Base-by-base conservation (phyloP, 1,140 invertebrate genomes). In the Philotrypesis tridentata region DNA sequence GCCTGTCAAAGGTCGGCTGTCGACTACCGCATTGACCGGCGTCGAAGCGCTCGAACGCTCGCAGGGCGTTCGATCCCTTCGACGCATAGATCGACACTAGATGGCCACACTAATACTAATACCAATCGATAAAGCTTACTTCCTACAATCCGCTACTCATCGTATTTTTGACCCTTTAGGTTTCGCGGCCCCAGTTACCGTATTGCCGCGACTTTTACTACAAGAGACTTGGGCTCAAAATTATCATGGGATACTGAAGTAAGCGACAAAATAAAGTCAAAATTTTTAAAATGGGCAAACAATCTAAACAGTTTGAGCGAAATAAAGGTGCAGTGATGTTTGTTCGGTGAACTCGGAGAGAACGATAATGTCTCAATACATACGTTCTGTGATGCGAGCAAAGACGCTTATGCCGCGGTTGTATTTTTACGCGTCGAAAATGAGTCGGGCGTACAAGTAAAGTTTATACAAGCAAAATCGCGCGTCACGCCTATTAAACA, bases 221-320 rank as follows among this genome's bases (percentile, higher is more conserved):
- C 43, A 74, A 31, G 72, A 74, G 23, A 31, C 43, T 0, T 74
- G 72, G 70, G 40, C 70, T 6, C 21, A 60, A 29, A 83, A 60
- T 68, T 84, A 17, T 78, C 55, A 25, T 87, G 87, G 86, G 86
- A 88, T 61, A 61, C 29, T 8, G 48, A 76, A 76, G 70, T 83
- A 11, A 31, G 71, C 17, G 65, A 76, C 1, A 21, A n/a, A n/a
- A 61, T 33, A 61, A 61, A 48, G n/a, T 23, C 29, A 14, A 27
- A 2, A 68, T 84, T 55, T 87, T 61, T 80, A 40, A 80, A 87
- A 55, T 83, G 60, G 79, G 82, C 82, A 81, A 83, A 84, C 79
- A 43, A 80, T 27, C 25, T 78, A 23, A 43, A 79, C 23, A 61
- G 33, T 4, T 83, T 83, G 21, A n/a, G n/a, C 2, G 17, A 60